These are phyloP conservation scores for Eretmochelys imbricata DNA, from an alignment of 2,113 vertebrate species.

Conservation along the genomic window DNA sequence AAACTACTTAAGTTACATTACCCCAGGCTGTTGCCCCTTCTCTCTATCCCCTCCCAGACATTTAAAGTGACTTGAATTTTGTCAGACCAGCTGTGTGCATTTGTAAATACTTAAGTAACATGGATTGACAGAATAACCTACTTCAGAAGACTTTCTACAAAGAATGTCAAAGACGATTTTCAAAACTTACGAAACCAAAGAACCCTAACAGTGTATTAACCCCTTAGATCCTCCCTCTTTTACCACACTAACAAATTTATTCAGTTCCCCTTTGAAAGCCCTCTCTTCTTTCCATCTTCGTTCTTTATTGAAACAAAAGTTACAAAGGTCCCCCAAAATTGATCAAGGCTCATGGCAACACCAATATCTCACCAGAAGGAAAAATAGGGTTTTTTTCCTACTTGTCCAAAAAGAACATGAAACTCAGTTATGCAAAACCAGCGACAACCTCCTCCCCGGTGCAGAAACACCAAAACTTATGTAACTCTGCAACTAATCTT, in stretches of 20 bases:
- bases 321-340: not conserved
- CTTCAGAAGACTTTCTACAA: not conserved
- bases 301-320: not conserved
- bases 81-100: fast-evolving
- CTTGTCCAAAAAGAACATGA: fast-evolving
- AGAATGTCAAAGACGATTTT: not conserved
- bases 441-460: not conserved
- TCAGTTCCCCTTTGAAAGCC: not conserved
- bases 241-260: not conserved
- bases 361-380: fast-evolving
- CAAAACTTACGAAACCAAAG: not conserved
- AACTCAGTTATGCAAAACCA: not conserved
- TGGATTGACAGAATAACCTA: slow-evolving; percentile 10
- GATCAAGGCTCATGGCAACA: not conserved
- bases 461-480: slow-evolving; percentile 19
- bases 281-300: not conserved
- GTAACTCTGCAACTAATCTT: slow-evolving; percentile 59
- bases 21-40: not conserved
- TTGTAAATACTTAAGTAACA: not conserved
- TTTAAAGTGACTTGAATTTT: not conserved
- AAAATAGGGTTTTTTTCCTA: fast-evolving
- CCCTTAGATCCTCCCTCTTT: not conserved
- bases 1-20: not conserved
- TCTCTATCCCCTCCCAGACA: not conserved
- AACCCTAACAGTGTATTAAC: not conserved